Evolutionary conservation across 2,888 invertebrate genomes (phyloP).

Genomic region (Antitype chi): DNA sequence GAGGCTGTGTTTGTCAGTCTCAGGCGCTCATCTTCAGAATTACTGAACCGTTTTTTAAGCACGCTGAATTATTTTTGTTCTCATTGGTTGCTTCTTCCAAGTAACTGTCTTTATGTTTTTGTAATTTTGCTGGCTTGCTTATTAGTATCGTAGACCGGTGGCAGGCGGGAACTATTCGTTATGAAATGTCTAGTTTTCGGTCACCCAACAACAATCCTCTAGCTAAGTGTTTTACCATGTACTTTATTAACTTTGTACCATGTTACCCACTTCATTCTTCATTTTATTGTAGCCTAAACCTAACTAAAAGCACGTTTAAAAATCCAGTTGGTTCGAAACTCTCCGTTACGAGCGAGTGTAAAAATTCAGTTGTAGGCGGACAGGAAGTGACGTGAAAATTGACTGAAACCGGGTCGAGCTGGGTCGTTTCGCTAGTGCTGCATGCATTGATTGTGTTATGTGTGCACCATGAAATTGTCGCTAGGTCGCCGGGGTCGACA

Average conservation of each 20-base stretch:
- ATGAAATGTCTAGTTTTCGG: background rate
- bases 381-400: constrained; percentile 56
- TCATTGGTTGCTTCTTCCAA: background rate
- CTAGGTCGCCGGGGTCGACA: constrained; percentile 58
- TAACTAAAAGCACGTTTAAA: background rate
- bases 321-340: background rate
- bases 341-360: constrained; percentile 15
- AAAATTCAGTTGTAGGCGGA: constrained; percentile 47
- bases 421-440: constrained; percentile 56
- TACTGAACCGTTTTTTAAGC: background rate
- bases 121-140: background rate
- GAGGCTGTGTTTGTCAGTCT: constrained; percentile 34
- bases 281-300: background rate
- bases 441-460: constrained; percentile 64
- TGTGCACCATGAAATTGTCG: constrained; percentile 69
- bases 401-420: constrained; percentile 52
- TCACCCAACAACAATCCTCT: background rate
- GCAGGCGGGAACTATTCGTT: too few relatives aligned
- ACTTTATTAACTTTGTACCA: background rate
- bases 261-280: background rate
- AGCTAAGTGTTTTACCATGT: background rate
- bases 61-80: background rate
- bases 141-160: background rate
- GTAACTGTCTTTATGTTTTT: background rate
- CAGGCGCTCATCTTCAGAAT: constrained; percentile 22